A percentile compares a stretch with the other conserved stretches of the same genome.
phyloP scores from a whole-genome alignment of 2,113 vertebrate genomes.

The Caranx ignobilis region DNA sequence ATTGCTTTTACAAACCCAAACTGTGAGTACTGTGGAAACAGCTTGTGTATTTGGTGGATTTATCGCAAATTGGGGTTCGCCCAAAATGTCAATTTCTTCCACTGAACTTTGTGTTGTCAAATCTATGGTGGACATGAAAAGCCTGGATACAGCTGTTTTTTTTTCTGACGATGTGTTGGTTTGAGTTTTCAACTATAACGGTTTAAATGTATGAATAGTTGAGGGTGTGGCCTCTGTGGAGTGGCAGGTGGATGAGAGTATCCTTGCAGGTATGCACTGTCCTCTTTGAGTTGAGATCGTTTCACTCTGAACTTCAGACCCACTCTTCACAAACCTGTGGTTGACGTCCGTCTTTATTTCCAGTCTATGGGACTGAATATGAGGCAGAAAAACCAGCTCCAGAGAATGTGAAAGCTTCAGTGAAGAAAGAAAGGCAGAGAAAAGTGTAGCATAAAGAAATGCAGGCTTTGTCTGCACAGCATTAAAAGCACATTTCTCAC shows the following conservation, averaged over 20 bases:
- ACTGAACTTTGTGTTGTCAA: conserved; percentile 8
- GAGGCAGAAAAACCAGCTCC: background rate
- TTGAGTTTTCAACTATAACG: no score
- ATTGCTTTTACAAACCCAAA: background rate
- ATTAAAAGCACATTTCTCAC: background rate
- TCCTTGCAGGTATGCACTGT: no score
- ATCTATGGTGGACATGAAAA: background rate
- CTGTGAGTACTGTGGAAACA: background rate
- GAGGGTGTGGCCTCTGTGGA: no score
- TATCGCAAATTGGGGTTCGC: background rate
- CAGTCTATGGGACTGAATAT: background rate
- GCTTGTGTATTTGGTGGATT: background rate
- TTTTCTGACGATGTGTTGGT: no score
- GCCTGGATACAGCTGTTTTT: background rate
- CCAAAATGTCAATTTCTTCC: conserved; percentile 6
- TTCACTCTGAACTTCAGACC: no score
- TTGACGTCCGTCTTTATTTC: no score
- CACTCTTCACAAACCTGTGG: no score
- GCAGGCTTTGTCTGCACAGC: no score
- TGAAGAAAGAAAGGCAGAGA: background rate
- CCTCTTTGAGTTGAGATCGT: no score
- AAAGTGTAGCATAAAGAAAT: no score
- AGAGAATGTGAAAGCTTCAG: background rate
- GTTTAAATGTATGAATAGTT: no score
- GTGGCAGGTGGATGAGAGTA: no score